phyloP scores from a whole-genome alignment of 2,888 invertebrate genomes.

The Tachystola acroxantha region DNA sequence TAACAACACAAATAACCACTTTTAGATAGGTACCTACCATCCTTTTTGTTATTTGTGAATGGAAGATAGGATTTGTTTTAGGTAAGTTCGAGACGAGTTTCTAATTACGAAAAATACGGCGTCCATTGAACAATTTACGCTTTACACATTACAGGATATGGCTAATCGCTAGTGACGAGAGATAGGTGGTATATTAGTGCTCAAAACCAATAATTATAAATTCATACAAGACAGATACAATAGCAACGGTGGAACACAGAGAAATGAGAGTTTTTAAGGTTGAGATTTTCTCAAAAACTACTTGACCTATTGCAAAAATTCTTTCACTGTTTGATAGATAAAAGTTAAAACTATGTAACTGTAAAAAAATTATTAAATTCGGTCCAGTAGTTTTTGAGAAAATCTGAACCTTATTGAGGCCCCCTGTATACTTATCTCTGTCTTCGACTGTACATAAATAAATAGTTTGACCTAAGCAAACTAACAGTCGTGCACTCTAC shows the following conservation, averaged over 20 bases:
- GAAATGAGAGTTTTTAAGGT: no score
- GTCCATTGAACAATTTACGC: not conserved
- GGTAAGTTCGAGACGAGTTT: not conserved
- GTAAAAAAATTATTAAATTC: no score
- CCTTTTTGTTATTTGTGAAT: not conserved
- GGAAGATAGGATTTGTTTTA: no score
- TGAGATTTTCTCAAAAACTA: no score
- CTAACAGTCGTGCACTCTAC: conserved; percentile 16
- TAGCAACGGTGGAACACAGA: no score
- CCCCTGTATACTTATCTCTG: no score
- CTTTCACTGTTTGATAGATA: no score
- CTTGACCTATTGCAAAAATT: no score
- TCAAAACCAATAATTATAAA: conserved; percentile 10
- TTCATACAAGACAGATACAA: conserved; percentile 12
- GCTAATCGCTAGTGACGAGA: conserved; percentile 10
- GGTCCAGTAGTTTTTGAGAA: no score
- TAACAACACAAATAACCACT: conserved; percentile 22
- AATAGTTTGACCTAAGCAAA: conserved; percentile 16
- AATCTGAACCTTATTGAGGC: no score
- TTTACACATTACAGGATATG: not conserved
- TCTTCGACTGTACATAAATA: conserved; percentile 1
- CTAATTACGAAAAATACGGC: no score
- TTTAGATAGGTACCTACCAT: not conserved
- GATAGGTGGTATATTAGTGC: conserved; percentile 37
- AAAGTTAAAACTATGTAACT: no score